Conservation (phyloP, 2,113 vertebrate species). For the Cisticola juncidis region DNA sequence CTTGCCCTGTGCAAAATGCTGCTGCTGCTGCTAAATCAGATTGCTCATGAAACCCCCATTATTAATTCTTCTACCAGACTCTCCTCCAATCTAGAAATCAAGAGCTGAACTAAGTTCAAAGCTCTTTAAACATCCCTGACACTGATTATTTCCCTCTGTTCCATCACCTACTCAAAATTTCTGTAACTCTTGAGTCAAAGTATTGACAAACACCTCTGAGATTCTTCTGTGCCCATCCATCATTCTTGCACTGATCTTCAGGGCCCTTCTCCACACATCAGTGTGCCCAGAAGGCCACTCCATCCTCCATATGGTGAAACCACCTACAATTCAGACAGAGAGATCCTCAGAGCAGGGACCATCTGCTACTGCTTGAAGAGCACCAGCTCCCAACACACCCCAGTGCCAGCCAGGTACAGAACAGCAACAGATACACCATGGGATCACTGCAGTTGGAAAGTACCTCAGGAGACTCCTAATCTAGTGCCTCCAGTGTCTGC, state of each 20-base stretch:
- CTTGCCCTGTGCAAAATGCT: neutral
- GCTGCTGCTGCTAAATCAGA: neutral
- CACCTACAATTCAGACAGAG: neutral
- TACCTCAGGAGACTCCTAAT: neutral
- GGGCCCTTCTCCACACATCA: accelerated
- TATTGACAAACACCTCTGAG: neutral
- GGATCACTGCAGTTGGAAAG: neutral
- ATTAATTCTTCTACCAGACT: neutral
- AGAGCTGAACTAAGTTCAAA: neutral
- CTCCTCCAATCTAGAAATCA: neutral
- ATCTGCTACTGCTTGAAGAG: neutral
- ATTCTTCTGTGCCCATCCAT: neutral
- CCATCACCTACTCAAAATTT: neutral
- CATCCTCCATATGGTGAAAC: neutral
- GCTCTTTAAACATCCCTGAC: neutral
- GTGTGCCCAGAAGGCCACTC: neutral
- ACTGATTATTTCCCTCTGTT: neutral
- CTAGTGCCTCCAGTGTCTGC: neutral
- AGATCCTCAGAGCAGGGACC: neutral
- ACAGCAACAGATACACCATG: accelerated
- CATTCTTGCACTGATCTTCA: neutral
- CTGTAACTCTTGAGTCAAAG: neutral
- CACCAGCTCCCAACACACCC: neutral
- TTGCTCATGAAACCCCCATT: neutral
- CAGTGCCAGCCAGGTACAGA: neutral